phyloP scores from a whole-genome alignment of 1,140 invertebrate species.

The Frieseomelitta varia region DNA sequence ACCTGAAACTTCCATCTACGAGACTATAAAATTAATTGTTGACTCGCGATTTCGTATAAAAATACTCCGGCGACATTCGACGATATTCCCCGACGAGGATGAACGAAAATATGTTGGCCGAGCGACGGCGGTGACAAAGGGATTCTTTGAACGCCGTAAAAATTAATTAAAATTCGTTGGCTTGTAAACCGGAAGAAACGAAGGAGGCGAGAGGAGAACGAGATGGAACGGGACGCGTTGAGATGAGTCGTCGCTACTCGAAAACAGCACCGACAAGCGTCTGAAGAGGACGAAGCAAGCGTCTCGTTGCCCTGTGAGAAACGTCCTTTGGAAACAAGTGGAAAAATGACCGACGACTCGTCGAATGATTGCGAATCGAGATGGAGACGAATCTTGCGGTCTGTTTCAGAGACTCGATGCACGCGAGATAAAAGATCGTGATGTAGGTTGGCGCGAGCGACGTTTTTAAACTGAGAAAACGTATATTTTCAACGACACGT shows the following conservation, averaged over 20 bases:
- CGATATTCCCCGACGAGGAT: not conserved
- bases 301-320: not conserved
- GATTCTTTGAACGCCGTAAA: constrained; percentile 18
- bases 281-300: constrained; percentile 23
- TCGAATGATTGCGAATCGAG: constrained; percentile 2
- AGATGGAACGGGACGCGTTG: not conserved
- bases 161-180: constrained; percentile 40
- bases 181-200: constrained; percentile 14
- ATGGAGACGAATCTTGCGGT: too few relatives aligned
- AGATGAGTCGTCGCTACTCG: constrained; percentile 26
- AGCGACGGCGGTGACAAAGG: not conserved
- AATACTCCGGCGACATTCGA: not conserved
- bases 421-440: not conserved
- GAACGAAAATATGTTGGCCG: not conserved
- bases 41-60: not conserved
- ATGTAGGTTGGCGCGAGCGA: too few relatives aligned
- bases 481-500: too few relatives aligned
- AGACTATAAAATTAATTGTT: too few relatives aligned
- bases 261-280: not conserved
- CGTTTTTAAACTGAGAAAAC: too few relatives aligned
- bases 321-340: constrained; percentile 21
- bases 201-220: not conserved
- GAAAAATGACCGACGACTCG: constrained; percentile 19
- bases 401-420: not conserved
- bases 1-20: too few relatives aligned